Percentiles rank a stretch among this genome's conserved stretches.
phyloP scores from a whole-genome alignment of 2,797 vertebrate species.

The Adrianichthys oophorus region DNA sequence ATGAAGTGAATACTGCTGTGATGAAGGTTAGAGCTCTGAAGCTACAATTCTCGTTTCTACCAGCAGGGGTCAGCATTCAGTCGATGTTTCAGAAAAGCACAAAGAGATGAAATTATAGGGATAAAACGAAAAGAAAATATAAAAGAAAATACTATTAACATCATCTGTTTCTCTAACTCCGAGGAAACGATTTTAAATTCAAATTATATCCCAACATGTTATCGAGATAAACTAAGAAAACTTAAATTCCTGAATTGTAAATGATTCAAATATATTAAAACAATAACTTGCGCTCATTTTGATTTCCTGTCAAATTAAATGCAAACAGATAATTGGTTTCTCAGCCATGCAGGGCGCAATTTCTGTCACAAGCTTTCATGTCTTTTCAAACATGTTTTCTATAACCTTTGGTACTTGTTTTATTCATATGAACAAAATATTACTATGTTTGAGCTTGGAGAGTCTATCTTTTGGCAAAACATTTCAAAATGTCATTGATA shows the following conservation, averaged over 20 bases:
- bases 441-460: conserved; percentile 9
- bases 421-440: no score
- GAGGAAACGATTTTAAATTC: no score
- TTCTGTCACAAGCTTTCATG: background rate
- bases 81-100: conserved; percentile 17
- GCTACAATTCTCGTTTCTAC: conserved; percentile 34
- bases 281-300: background rate
- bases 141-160: no score
- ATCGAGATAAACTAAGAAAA: conserved; percentile 5
- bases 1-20: no score
- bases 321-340: background rate
- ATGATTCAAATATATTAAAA: background rate
- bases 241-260: conserved; percentile 2
- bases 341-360: background rate
- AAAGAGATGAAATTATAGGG: no score
- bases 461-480: conserved; percentile 2
- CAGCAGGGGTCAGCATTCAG: conserved; percentile 61
- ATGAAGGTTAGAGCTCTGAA: background rate
- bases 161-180: no score
- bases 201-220: background rate
- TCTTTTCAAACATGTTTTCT: background rate
- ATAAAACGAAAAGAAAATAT: no score
- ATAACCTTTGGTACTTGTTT: background rate
- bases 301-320: background rate
- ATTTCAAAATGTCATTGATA: conserved; percentile 1